phyloP scores from a whole-genome alignment of 2,113 vertebrate genomes.

The Zosterops hypoxanthus region DNA sequence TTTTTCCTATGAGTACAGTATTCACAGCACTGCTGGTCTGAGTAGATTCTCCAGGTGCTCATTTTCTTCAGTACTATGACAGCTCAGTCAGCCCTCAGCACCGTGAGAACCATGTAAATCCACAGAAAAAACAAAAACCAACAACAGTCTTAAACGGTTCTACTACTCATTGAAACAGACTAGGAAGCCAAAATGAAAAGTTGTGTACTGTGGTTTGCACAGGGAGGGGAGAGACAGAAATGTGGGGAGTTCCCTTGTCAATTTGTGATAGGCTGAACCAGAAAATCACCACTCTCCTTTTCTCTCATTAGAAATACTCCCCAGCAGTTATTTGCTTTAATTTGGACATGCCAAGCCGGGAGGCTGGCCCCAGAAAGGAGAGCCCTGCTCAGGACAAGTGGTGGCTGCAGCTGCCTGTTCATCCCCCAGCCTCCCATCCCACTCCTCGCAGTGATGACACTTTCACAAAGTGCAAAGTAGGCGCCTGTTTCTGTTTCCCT shows the following conservation, averaged over 20 bases:
- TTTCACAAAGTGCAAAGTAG: neutral
- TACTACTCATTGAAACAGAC: neutral
- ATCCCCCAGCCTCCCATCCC: neutral
- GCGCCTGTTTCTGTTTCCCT: conserved; percentile 20
- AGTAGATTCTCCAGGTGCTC: neutral
- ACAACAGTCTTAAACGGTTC: neutral
- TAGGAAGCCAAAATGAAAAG: neutral
- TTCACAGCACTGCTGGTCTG: neutral
- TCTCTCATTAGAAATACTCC: neutral
- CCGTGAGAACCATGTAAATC: neutral
- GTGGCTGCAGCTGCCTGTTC: neutral
- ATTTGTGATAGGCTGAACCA: neutral
- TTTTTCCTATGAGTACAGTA: neutral
- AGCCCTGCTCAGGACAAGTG: neutral
- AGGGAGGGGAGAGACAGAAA: neutral
- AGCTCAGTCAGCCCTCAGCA: neutral
- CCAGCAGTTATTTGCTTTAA: neutral
- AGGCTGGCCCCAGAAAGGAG: neutral
- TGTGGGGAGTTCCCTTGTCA: neutral
- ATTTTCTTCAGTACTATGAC: neutral
- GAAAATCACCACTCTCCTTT: neutral
- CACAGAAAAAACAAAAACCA: neutral
- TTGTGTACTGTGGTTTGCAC: neutral
- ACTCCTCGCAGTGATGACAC: neutral
- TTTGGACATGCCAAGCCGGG: fast-evolving